These are phyloP conservation scores for Aphis craccivora DNA, from an alignment of 1,140 invertebrate genomes.

Conservation along the genomic window DNA sequence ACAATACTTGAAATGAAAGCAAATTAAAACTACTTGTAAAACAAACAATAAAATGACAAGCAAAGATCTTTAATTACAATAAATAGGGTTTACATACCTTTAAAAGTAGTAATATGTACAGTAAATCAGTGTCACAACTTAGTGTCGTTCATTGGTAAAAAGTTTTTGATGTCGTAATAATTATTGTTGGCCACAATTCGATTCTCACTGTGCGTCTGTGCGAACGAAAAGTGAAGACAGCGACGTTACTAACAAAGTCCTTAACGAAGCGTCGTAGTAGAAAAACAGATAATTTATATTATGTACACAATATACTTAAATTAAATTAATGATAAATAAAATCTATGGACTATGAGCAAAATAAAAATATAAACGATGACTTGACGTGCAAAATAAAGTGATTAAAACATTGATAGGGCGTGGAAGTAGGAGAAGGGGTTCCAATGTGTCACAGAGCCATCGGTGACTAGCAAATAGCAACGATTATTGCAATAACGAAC, in stretches of 20 bases:
- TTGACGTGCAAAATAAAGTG: constrained; percentile 47
- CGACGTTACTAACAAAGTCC: background rate
- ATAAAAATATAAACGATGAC: constrained; percentile 11
- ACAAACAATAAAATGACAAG: background rate
- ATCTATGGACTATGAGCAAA: background rate
- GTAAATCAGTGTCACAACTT: constrained; percentile 43
- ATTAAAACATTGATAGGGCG: constrained; percentile 55
- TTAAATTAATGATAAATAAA: background rate
- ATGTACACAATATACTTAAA: background rate
- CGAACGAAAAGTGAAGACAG: background rate
- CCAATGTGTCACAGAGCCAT: constrained; percentile 54
- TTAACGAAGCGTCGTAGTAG: background rate
- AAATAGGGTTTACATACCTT: background rate
- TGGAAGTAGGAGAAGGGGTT: constrained; percentile 36
- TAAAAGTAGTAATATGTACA: background rate
- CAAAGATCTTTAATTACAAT: background rate
- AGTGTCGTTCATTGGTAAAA: constrained; percentile 24
- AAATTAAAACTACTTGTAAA: background rate
- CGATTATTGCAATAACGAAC: constrained; percentile 2
- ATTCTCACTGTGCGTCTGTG: background rate
- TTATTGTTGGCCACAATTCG: background rate
- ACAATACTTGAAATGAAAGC: background rate
- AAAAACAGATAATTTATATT: background rate
- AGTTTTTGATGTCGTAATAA: background rate
- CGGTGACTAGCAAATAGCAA: constrained; percentile 21